Evolutionary conservation across 2,888 invertebrate species (phyloP).

Genomic region (Thera obeliscata): DNA sequence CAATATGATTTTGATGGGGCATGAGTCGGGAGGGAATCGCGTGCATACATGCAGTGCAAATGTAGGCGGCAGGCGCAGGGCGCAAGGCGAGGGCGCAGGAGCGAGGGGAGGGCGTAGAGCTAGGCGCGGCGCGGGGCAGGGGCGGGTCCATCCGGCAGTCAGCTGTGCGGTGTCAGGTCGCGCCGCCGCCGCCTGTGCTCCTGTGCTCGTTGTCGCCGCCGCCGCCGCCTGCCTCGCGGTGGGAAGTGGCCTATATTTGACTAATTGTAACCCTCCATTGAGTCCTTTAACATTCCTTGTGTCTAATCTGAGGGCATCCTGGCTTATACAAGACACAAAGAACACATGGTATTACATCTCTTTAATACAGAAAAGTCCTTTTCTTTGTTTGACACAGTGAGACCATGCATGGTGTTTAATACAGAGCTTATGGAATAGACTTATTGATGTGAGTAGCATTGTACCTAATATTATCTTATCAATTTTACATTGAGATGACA

Average conservation of each 20-base stretch:
- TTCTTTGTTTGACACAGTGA: conserved; percentile 36
- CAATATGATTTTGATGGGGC: conserved; percentile 36
- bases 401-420: conserved; percentile 36
- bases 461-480: conserved; percentile 45
- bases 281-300: conserved; percentile 44
- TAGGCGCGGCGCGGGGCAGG: conserved; percentile 53
- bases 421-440: conserved; percentile 28
- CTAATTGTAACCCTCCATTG: conserved; percentile 66
- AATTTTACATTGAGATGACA: conserved; percentile 45
- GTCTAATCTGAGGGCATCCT: conserved; percentile 15
- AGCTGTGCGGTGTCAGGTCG: conserved; percentile 81
- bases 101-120: conserved; percentile 52
- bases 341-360: conserved; percentile 17
- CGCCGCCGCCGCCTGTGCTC: conserved; percentile 56
- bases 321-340: conserved; percentile 11
- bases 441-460: conserved; percentile 38
- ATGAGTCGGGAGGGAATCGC: conserved; percentile 43
- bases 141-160: conserved; percentile 72
- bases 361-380: conserved; percentile 26
- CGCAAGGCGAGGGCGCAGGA: conserved; percentile 62
- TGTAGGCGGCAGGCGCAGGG: conserved; percentile 54
- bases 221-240: conserved; percentile 44
- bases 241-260: conserved; percentile 69
- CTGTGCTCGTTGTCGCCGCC: conserved; percentile 40
- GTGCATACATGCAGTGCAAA: conserved; percentile 59